Evolutionary conservation across 2,888 invertebrate species (phyloP), one percentile per base, ranked within the genome.

Genomic region (Nomada hirtipes): DNA sequence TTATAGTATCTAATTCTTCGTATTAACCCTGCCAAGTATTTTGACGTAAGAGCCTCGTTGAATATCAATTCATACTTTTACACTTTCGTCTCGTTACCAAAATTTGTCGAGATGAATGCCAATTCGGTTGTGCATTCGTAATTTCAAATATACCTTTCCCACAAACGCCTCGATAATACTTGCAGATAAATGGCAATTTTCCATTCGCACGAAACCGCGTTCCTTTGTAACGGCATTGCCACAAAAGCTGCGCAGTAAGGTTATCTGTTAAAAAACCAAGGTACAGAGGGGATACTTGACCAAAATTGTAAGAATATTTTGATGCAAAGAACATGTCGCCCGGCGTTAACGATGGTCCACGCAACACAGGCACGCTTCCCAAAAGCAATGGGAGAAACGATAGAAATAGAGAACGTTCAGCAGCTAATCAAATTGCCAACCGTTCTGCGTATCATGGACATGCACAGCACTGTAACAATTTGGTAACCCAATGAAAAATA

Each of bases 331-430:
- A 74, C 60, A 92, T 92, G 92, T 90, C 91, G 72, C 92, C 92
- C 64, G 93, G 92, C 18, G 80, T 92, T 44, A 92, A 92, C 75
- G 90, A 92, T 78, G 89, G 90, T 4, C 89, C 87, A 50, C 89
- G 90, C n/a, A 92, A 91, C 60, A 93, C 93, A 29, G 93, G 93
- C 53, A 90, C 93, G n/a, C 81, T 92, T 60, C 93, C 93, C 23
- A 93, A 93, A 82, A 93, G 92, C 76, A 92, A 93, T 77, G 88
- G 92, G 65, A 89, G 90, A 77, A 91, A 89, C 81, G 90, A 93
- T 76, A 89, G 92, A 75, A 93, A 92, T 82, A 88, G 92, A 80
- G 92, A 92, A 76, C 86, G 86, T 44, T 88, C 89, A 18, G 80
- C 88, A 23, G 85, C 86, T 70, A 91, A 91, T 89, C 91, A 90